Conservation (phyloP, 2,888 invertebrate genomes). For the Acleris cristana region DNA sequence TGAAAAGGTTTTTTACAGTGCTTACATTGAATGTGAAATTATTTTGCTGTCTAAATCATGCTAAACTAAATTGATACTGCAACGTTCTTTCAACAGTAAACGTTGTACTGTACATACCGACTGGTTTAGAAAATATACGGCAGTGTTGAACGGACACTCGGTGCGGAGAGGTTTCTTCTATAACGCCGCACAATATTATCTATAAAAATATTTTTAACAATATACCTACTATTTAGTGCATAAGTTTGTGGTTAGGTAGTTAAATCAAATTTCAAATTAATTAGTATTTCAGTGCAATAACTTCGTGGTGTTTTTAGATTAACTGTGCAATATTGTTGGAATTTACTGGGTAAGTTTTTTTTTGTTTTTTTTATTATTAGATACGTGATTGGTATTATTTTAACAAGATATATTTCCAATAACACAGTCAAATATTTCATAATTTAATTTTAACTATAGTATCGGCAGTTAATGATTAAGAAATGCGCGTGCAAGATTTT, state of each 20-base stretch:
- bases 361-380: too few species aligned
- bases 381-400: too few species aligned
- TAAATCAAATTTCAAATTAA: background rate
- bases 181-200: slow-evolving; percentile 45
- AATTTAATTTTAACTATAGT: too few species aligned
- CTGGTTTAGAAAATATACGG: slow-evolving; percentile 41
- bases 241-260: slow-evolving; percentile 41
- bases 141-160: slow-evolving; percentile 72
- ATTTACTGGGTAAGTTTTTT: slow-evolving; percentile 6
- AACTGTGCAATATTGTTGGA: slow-evolving; percentile 13
- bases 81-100: slow-evolving; percentile 9
- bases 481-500: too few species aligned
- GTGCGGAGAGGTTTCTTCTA: slow-evolving; percentile 57
- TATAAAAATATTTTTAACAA: slow-evolving; percentile 23
- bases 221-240: slow-evolving; percentile 34
- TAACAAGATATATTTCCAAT: too few species aligned
- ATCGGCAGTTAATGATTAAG: too few species aligned
- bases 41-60: slow-evolving; percentile 12
- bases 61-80: slow-evolving; percentile 23
- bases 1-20: slow-evolving; percentile 33
- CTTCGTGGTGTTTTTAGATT: slow-evolving; percentile 3
- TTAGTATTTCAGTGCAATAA: slow-evolving; percentile 13
- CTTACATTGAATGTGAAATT: slow-evolving; percentile 8
- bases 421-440: too few species aligned
- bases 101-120: slow-evolving; percentile 1